A percentile compares a stretch with the other conserved stretches of the same genome.
Evolutionary conservation across 2,797 vertebrate species (phyloP).

Genomic region (Sternotherus odoratus): DNA sequence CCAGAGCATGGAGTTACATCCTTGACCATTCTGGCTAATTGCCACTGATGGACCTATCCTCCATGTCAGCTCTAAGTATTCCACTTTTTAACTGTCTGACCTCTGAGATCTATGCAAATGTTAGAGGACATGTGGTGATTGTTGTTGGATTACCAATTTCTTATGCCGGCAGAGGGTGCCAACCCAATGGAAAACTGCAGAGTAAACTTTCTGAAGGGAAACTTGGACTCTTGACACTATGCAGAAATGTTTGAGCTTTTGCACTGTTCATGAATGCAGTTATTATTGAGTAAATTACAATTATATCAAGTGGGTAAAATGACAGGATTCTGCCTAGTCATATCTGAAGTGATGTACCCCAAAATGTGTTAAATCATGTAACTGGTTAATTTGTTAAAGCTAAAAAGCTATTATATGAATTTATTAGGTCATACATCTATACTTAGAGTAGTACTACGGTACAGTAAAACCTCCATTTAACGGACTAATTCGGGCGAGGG

Average conservation of each 20-base stretch:
- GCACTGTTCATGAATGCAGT: background rate
- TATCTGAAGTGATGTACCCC: background rate
- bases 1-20: background rate
- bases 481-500: too few relatives aligned
- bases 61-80: background rate
- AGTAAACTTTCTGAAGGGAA: background rate
- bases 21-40: background rate
- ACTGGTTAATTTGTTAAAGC: background rate
- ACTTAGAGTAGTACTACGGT: background rate
- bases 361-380: background rate
- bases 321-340: background rate
- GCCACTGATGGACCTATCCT: background rate
- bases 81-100: background rate
- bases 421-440: background rate
- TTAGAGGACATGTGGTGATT: background rate
- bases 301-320: background rate
- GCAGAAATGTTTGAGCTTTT: background rate
- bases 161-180: background rate
- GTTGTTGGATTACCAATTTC: background rate
- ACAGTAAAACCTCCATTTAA: too few relatives aligned
- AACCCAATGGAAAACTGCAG: background rate
- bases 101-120: background rate
- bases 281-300: background rate
- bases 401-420: slow-evolving; percentile 4
- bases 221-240: background rate